A percentile compares a stretch with the other conserved stretches of the same genome.
phyloP scores from a whole-genome alignment of 2,113 vertebrate genomes.

The Dicentrarchus labrax region DNA sequence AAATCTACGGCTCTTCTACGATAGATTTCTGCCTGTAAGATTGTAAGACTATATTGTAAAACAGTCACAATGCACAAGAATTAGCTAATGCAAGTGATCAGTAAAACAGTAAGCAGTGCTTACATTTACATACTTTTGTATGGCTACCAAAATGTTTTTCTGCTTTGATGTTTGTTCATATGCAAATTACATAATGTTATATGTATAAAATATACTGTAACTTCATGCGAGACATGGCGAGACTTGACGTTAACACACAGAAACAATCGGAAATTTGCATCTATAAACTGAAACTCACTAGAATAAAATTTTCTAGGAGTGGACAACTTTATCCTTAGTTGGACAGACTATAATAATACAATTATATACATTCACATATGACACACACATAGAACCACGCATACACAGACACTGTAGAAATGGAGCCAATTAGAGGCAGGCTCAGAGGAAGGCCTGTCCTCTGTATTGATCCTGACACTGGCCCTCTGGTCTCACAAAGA shows the following conservation, averaged over 20 bases:
- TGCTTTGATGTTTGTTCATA: too few species aligned
- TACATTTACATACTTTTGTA: too few species aligned
- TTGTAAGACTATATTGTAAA: background rate
- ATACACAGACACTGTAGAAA: conserved; percentile 34
- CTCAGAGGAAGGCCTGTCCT: conserved; percentile 73
- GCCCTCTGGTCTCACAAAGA: conserved; percentile 77
- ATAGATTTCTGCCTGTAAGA: background rate
- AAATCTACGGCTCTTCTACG: background rate
- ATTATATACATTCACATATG: conserved; percentile 52
- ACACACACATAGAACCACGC: conserved; percentile 30
- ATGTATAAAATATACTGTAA: background rate
- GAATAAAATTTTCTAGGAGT: conserved; percentile 36
- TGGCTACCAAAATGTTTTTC: too few species aligned
- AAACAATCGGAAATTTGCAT: background rate
- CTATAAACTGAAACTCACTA: conserved; percentile 32
- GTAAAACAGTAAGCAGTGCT: background rate
- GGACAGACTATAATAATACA: conserved; percentile 43
- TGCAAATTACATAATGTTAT: too few species aligned
- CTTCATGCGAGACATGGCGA: background rate
- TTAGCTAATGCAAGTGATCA: background rate
- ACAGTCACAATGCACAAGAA: background rate
- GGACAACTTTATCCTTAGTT: conserved; percentile 55
- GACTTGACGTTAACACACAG: background rate
- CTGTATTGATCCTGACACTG: conserved; percentile 81
- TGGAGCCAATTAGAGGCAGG: conserved; percentile 76